Conservation (phyloP, 2,113 vertebrate species). For the Acanthisitta chloris region DNA sequence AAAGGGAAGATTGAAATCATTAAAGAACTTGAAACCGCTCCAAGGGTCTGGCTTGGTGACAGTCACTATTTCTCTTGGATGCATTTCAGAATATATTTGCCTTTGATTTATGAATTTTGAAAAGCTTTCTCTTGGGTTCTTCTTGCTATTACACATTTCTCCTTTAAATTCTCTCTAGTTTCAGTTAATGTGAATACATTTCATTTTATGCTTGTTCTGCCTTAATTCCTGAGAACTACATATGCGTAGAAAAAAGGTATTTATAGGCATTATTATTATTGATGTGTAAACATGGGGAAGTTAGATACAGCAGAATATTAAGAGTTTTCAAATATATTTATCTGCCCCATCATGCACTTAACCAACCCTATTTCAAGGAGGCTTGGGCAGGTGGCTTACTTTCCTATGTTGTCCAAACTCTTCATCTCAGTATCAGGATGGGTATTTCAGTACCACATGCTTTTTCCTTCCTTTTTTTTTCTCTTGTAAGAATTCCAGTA, state of each 20-base stretch:
- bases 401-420: not conserved
- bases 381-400: not conserved
- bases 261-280: not conserved
- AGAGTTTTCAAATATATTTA: not conserved
- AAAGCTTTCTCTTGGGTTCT: not conserved
- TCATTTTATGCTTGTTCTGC: not conserved
- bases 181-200: not conserved
- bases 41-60: not conserved
- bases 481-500: not conserved
- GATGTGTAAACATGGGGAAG: not conserved
- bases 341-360: not conserved
- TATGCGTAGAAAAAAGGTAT: not conserved
- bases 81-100: not conserved
- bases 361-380: not conserved
- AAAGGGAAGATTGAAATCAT: not conserved
- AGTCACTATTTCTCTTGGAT: slow-evolving; percentile 10
- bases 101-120: slow-evolving; percentile 18
- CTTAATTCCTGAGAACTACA: not conserved
- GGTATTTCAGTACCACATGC: not conserved
- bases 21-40: not conserved
- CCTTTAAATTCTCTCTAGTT: not conserved
- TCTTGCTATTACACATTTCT: not conserved
- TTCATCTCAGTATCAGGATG: not conserved
- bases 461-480: not conserved
- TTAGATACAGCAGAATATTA: not conserved